Percentiles rank a stretch among this genome's conserved stretches.
Conservation (phyloP, 2,113 vertebrate genomes). For the Bambusicola thoracicus region DNA sequence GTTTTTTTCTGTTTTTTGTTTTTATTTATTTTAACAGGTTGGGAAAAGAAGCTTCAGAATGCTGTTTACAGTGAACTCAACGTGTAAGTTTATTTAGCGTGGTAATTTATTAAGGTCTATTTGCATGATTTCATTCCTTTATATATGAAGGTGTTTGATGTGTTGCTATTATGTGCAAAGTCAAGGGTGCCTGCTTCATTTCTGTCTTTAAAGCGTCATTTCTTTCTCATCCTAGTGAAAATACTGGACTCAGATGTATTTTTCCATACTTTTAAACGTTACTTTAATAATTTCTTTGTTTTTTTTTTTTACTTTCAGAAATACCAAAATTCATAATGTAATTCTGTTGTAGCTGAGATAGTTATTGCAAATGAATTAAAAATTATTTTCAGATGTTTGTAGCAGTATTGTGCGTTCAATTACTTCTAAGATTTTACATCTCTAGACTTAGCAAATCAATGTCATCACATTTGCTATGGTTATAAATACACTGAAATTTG, state of each 20-base stretch:
- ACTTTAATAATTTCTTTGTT: not conserved
- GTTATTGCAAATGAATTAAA: not conserved
- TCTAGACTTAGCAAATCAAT: not conserved
- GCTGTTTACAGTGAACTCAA: constrained; percentile 95
- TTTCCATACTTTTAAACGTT: not conserved
- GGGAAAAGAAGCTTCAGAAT: constrained; percentile 98
- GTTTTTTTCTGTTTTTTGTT: not conserved
- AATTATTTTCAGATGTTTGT: not conserved
- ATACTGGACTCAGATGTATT: not conserved
- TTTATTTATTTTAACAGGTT: constrained; percentile 81
- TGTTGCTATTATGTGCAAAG: not conserved
- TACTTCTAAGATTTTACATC: not conserved
- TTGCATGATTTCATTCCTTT: not conserved
- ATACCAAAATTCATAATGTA: not conserved
- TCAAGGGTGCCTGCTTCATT: not conserved
- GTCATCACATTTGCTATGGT: not conserved
- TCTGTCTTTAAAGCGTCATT: constrained; percentile 1
- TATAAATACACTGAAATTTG: not conserved
- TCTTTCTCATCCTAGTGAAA: not conserved
- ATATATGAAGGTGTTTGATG: not conserved
- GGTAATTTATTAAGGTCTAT: not conserved
- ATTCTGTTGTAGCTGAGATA: not conserved
- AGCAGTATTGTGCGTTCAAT: not conserved
- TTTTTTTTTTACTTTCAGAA: not conserved
- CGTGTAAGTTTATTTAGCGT: constrained; percentile 83